phyloP scores from a whole-genome alignment of 2,113 vertebrate genomes.

The Petrocephalus zakoni region DNA sequence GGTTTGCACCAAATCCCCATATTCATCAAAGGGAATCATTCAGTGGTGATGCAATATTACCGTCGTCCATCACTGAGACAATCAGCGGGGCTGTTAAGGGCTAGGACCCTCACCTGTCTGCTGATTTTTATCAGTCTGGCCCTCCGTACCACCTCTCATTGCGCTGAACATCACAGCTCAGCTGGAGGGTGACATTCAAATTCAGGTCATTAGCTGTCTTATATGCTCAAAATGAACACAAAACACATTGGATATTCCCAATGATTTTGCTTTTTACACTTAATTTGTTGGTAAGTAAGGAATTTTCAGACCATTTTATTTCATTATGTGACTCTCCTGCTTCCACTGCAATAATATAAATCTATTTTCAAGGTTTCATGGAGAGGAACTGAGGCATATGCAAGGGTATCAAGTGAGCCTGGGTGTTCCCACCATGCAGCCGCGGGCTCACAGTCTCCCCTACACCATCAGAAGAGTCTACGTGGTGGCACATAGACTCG shows the following conservation, averaged over 20 bases:
- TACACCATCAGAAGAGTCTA: background rate
- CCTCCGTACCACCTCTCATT: slow-evolving; percentile 13
- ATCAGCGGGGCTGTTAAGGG: slow-evolving; percentile 3
- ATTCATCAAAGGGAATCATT: slow-evolving; percentile 21
- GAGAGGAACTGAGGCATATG: background rate
- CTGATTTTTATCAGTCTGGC: slow-evolving; percentile 31
- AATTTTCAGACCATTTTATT: slow-evolving; percentile 4
- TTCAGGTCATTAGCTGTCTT: background rate
- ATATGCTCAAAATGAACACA: background rate
- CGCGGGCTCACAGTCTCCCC: background rate
- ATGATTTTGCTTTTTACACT: background rate
- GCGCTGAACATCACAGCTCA: background rate
- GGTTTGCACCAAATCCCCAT: background rate
- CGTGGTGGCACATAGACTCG: background rate
- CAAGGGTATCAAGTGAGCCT: background rate
- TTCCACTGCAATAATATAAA: background rate
- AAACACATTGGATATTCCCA: background rate
- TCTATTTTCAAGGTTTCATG: background rate
- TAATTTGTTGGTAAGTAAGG: background rate
- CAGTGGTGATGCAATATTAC: background rate
- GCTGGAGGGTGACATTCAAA: background rate
- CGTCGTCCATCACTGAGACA: slow-evolving; percentile 27
- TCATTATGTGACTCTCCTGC: background rate
- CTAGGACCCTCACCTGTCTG: slow-evolving; percentile 24
- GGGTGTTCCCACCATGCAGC: background rate